Base-by-base conservation (phyloP, 2,888 invertebrate genomes). In the Rhagium mordax region DNA sequence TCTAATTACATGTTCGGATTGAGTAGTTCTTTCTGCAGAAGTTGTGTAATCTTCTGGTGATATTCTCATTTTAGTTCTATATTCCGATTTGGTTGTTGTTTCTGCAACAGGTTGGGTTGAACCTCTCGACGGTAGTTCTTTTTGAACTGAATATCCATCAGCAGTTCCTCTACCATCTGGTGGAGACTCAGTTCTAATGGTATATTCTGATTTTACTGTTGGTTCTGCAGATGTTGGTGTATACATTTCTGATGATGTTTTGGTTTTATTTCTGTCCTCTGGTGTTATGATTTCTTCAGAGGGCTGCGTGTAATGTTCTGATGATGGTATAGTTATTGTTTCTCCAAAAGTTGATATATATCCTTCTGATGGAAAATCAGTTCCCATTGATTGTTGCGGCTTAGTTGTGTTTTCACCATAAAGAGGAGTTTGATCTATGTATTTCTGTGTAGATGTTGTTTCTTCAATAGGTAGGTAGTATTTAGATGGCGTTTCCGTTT, bases 71-170 rank as follows among this genome's bases (percentile, higher is more conserved):
- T 51, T 60, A 20, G 13, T 20, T 27, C 24, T 7, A 67, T 67
- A 67, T 55, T 48, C 49, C 53, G 64, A 61, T 20, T 68, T 55
- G 27, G 67, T 67, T 8, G 41, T 53, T 13, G 64, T 41, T 70
- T 74, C 72, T 10, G 53, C 13, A 15, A 21, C 3, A 53, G 59
- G 8, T 7, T 24, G 6, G n/a, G 59, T 51, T 16, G 47, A 67
- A n/a, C 48, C 51, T 24, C 29, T 8, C 8, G 29, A n/a, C n/a
- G n/a, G n/a, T n/a, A n/a, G n/a, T n/a, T n/a, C n/a, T n/a, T n/a
- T n/a, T n/a, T n/a, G n/a, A n/a, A n/a, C 7, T 53, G 62, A 18
- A 62, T 48, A 62, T 62, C 15, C 48, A n/a, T n/a, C n/a, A n/a
- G n/a, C n/a, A 20, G 47, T 21, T 18, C n/a, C n/a, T 6, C 18